Evolutionary conservation across 2,113 vertebrate genomes (phyloP), one percentile per base, ranked within the genome.

Genomic region (Promerops cafer): DNA sequence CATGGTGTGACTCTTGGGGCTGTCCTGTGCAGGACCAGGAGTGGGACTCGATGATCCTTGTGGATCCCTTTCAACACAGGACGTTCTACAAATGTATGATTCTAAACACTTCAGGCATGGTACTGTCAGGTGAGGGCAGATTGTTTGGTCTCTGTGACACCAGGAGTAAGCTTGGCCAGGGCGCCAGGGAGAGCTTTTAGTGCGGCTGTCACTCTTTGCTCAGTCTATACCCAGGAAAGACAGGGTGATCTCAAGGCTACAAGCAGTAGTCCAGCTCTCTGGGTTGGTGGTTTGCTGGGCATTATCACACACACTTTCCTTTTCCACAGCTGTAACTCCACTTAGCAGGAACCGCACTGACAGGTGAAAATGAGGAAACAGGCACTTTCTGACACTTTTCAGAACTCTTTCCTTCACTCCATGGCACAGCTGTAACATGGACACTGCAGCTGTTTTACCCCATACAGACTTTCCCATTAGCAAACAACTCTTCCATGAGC

Each of bases 371-470:
- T 28, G 52, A 78, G 37, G 60, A 61, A 90, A 47, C 1, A 5
- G 16, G 40, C 74, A 53, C 9, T 69, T 91, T 8, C 52, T 22
- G 40, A 12, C 54, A 28, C 3, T 33, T 39, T 49, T 16, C 37
- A 70, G 65, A 39, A 10, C 39, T 50, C 17, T 19, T 31, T 53
- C 47, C 42, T 57, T 61, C 42, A 9, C 31, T 77, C 33, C 13
- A 27, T 44, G n/a, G 21, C 24, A 77, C 0, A 1, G 37, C 69
- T 78, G 28, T 21, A 79, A 53, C 13, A 10, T 1, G 16, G n/a
- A n/a, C 60, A 40, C 22, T 4, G 11, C 0, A 0, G 35, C 27
- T 37, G 14, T 26, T 47, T 47, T 53, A 45, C 30, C 12, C 42
- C 13, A 3, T 7, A 33, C 13, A 65, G 50, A n/a, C 40, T 54